These are phyloP conservation scores for Phyllotreta striolata DNA, from an alignment of 2,888 invertebrate species.

Conservation along the genomic window DNA sequence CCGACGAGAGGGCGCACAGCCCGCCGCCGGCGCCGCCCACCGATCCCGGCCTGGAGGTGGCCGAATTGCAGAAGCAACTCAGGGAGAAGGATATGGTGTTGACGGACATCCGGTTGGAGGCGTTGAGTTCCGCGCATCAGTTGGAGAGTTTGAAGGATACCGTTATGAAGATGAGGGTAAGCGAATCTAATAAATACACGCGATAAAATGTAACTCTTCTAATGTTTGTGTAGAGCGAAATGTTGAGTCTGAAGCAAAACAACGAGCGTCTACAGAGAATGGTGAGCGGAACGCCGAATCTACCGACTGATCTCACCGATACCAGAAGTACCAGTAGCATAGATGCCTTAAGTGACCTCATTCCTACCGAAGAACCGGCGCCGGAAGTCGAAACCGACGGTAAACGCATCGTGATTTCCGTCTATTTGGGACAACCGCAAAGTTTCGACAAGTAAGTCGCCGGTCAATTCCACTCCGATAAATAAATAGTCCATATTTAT, in stretches of 20 bases:
- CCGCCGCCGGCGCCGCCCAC: conserved; percentile 56
- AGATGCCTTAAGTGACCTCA: conserved; percentile 59
- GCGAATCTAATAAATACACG: conserved; percentile 45
- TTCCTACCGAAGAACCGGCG: conserved; percentile 56
- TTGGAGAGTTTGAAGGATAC: conserved; percentile 95
- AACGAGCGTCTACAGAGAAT: conserved; percentile 92
- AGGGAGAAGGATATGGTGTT: conserved; percentile 95
- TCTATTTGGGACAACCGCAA: conserved; percentile 85
- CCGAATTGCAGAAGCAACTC: conserved; percentile 90
- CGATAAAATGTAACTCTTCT: not conserved
- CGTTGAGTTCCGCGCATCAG: conserved; percentile 96
- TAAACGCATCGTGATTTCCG: conserved; percentile 86
- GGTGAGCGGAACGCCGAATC: conserved; percentile 64
- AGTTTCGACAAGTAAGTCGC: conserved; percentile 66
- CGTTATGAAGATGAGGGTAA: conserved; percentile 94
- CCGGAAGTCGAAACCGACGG: conserved; percentile 70
- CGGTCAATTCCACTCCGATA: not conserved
- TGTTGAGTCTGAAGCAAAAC: conserved; percentile 95
- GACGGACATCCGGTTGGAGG: conserved; percentile 95
- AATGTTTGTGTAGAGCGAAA: conserved; percentile 82
- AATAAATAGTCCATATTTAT: too few species aligned
- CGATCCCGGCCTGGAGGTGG: conserved; percentile 68
- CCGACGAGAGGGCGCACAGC: conserved; percentile 53
- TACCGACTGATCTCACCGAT: conserved; percentile 53
- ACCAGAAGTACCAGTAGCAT: conserved; percentile 56